These are phyloP conservation scores for Leptopilina drosophilae DNA, from an alignment of 2,888 invertebrate species.

Conservation along the genomic window DNA sequence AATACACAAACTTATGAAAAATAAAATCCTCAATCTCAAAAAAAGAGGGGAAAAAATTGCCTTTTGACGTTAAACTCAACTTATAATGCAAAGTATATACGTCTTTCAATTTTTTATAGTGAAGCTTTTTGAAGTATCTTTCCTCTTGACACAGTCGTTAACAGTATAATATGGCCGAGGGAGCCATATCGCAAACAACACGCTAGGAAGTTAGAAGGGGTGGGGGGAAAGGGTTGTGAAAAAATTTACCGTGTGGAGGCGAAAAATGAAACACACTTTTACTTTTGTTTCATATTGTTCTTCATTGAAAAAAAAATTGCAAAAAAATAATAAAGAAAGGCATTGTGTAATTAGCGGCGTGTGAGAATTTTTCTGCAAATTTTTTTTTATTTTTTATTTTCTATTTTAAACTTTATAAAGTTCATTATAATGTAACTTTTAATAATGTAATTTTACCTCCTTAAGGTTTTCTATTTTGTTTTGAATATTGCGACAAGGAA, in stretches of 20 bases:
- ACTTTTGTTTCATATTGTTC: conserved; percentile 22
- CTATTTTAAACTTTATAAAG: background rate
- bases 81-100: background rate
- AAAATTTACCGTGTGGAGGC: conserved; percentile 33
- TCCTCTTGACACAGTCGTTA: conserved; percentile 29
- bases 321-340: conserved; percentile 22
- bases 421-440: conserved; percentile 18
- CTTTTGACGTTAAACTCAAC: conserved; percentile 25
- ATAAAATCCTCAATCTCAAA: no score
- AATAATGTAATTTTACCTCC: background rate
- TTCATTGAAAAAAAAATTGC: background rate
- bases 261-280: conserved; percentile 21
- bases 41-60: background rate
- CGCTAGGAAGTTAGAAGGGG: conserved; percentile 7
- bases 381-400: no score
- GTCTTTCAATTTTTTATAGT: conserved; percentile 21
- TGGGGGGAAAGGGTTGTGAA: background rate
- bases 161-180: conserved; percentile 28
- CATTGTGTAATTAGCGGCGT: conserved; percentile 21
- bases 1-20: no score
- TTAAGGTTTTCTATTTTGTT: background rate
- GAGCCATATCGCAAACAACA: conserved; percentile 36
- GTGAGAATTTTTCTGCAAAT: background rate
- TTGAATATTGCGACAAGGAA: background rate
- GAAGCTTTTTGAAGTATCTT: conserved; percentile 31